phyloP scores from a whole-genome alignment of 2,797 vertebrate species.

The Acropternis orthonyx region DNA sequence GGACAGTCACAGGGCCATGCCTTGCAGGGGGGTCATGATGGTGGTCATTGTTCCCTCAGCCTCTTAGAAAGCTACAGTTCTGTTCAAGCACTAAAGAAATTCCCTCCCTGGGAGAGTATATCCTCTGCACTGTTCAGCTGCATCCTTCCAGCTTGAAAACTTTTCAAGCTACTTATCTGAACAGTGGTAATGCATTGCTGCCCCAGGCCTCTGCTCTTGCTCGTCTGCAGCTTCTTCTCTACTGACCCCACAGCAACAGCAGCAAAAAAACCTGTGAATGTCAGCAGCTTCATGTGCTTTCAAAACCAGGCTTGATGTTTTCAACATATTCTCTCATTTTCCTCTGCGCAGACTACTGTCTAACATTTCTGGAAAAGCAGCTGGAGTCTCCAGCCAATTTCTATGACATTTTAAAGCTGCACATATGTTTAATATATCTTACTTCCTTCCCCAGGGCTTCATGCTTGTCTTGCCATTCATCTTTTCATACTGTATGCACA shows the following conservation, averaged over 20 bases:
- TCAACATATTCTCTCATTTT: conserved; percentile 36
- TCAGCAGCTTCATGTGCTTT: background rate
- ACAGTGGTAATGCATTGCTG: background rate
- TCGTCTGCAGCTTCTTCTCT: background rate
- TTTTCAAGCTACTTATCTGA: background rate
- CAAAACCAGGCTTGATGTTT: conserved; percentile 30
- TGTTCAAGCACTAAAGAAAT: background rate
- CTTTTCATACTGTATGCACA: background rate
- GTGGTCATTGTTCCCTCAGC: background rate
- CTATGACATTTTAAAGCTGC: conserved; percentile 28
- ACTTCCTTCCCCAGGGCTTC: conserved; percentile 42
- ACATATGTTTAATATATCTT: conserved; percentile 62
- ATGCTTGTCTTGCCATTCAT: conserved; percentile 38
- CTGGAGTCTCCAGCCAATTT: conserved; percentile 9
- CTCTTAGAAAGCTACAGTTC: background rate
- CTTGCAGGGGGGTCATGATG: background rate
- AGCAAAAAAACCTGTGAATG: background rate
- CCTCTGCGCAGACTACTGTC: background rate
- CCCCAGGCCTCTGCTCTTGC: background rate
- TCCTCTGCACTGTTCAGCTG: background rate
- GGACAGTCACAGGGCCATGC: background rate
- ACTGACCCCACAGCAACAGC: background rate
- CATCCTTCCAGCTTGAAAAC: background rate
- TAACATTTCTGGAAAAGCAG: conserved; percentile 50
- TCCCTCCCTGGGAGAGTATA: background rate